Evolutionary conservation across 2,888 invertebrate genomes (phyloP).

Genomic region (Panorpa germanica): DNA sequence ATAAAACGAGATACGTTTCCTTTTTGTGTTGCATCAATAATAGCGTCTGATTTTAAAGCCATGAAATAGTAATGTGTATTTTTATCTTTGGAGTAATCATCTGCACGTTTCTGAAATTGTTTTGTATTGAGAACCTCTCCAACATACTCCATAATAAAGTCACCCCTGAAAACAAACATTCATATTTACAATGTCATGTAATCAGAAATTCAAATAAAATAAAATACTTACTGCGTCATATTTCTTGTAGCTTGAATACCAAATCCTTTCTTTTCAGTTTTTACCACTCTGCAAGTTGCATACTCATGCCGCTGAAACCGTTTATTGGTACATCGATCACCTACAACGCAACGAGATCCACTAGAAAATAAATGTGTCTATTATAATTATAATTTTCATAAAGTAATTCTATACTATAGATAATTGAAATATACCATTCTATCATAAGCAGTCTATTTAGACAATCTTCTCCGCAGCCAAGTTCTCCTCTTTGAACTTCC

Average conservation of each 20-base stretch:
- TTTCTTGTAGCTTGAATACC: constrained; percentile 66
- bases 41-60: constrained; percentile 81
- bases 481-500: constrained; percentile 63
- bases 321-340: constrained; percentile 83
- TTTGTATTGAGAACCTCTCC: constrained; percentile 89
- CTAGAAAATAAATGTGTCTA: constrained; percentile 31
- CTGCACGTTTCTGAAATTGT: constrained; percentile 75
- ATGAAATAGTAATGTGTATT: constrained; percentile 94
- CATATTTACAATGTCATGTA: constrained; percentile 17
- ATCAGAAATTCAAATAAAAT: constrained; percentile 14
- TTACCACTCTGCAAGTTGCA: constrained; percentile 69
- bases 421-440: constrained; percentile 94
- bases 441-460: constrained; percentile 94
- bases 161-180: constrained; percentile 40
- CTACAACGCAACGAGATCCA: constrained; percentile 76
- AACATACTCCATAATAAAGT: constrained; percentile 96
- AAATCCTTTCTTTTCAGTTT: constrained; percentile 88
- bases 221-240: constrained; percentile 43
- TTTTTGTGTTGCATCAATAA: constrained; percentile 90
- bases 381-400: constrained; percentile 4
- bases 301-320: constrained; percentile 79
- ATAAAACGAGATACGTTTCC: constrained; percentile 96
- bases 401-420: too few relatives aligned
- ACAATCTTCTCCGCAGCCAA: constrained; percentile 90
- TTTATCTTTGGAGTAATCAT: constrained; percentile 75